Percentiles rank a stretch among this genome's conserved stretches.
phyloP scores from a whole-genome alignment of 2,797 vertebrate species.

The Synaphobranchus kaupii region DNA sequence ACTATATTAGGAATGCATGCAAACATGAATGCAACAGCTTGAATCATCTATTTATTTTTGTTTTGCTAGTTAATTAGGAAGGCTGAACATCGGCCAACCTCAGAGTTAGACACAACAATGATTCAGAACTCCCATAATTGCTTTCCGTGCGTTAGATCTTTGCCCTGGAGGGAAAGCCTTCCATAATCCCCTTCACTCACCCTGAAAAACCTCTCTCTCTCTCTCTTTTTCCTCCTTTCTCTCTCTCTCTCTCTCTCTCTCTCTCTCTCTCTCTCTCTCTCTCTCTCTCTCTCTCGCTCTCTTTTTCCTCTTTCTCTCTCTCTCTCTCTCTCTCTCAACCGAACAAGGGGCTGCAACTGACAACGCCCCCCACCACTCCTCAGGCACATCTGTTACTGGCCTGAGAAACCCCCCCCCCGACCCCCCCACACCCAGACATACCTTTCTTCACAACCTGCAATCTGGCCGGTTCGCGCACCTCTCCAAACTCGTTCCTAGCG shows the following conservation, averaged over 20 bases:
- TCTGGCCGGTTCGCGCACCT: constrained; percentile 54
- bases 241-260: no score
- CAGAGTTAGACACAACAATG: background rate
- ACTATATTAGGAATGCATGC: background rate
- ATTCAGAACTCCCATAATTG: background rate
- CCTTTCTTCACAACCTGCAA: constrained; percentile 54
- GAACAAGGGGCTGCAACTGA: background rate
- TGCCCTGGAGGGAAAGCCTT: background rate
- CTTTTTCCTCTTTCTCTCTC: no score
- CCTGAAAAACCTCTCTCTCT: background rate
- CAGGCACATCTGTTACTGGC: background rate
- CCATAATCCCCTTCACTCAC: background rate
- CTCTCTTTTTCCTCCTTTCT: no score
- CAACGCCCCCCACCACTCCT: background rate
- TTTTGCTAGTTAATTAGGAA: background rate
- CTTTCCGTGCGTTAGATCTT: background rate
- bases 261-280: no score
- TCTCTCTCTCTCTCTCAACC: background rate
- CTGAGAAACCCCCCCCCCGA: background rate
- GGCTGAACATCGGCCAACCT: background rate
- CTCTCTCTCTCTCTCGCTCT: no score
- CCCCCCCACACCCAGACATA: constrained; percentile 39
- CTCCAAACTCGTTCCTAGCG: constrained; percentile 56
- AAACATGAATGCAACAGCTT: background rate
- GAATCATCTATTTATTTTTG: background rate